Evolutionary conservation across 2,888 invertebrate genomes (phyloP).

Genomic region (Melanchra persicariae): DNA sequence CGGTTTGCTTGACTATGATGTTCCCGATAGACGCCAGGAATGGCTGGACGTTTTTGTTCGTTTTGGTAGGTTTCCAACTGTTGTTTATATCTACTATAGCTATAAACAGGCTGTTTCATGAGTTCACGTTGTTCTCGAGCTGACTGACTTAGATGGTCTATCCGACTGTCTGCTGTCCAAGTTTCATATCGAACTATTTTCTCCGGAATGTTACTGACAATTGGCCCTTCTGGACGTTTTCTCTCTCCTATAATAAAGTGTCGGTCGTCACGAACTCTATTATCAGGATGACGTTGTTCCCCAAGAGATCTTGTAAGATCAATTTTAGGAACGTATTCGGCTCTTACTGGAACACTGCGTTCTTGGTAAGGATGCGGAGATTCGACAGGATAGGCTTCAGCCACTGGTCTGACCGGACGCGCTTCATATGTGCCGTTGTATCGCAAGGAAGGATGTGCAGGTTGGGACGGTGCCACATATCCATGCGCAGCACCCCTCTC

Average conservation of each 20-base stretch:
- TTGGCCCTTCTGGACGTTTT: conserved; percentile 84
- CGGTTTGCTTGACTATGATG: conserved; percentile 76
- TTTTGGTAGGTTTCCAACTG: conserved; percentile 85
- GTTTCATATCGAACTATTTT: conserved; percentile 87
- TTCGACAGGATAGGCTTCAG: conserved; percentile 81
- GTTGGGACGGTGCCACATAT: conserved; percentile 73
- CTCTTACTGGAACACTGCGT: conserved; percentile 75
- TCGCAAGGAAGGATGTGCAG: conserved; percentile 75
- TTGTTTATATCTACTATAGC: conserved; percentile 86
- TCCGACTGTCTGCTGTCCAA: conserved; percentile 86
- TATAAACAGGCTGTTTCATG: conserved; percentile 86
- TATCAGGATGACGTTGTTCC: conserved; percentile 81
- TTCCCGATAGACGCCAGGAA: conserved; percentile 79
- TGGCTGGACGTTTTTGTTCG: conserved; percentile 81
- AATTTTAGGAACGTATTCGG: conserved; percentile 87
- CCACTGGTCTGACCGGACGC: conserved; percentile 69
- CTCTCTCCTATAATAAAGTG: conserved; percentile 85
- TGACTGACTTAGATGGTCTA: conserved; percentile 82
- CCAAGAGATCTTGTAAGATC: conserved; percentile 83
- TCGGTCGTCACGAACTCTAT: conserved; percentile 84
- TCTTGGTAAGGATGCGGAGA: conserved; percentile 83
- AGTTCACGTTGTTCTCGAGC: conserved; percentile 85
- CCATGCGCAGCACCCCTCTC: conserved; percentile 79
- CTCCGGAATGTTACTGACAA: conserved; percentile 88
- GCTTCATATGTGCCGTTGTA: conserved; percentile 83